Base-by-base conservation (phyloP, 2,888 invertebrate genomes). In the Erannis defoliaria region DNA sequence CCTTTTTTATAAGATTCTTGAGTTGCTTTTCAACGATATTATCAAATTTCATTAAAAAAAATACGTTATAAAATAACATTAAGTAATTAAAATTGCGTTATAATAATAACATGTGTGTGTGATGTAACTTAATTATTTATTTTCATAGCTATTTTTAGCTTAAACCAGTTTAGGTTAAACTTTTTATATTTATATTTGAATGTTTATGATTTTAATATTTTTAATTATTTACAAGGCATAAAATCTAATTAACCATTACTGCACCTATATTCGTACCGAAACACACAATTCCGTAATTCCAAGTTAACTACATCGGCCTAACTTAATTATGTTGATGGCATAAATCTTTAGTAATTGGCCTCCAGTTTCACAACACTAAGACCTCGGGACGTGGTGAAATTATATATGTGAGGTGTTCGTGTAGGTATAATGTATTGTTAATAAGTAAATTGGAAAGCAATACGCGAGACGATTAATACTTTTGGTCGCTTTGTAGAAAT, bases 261-360 rank as follows among this genome's bases (percentile, higher is more conserved):
- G 61, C 50, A 55, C 50, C 29, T 37, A 26, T 16, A 58, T 19
- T 40, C 51, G 26, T 51, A 73, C 68, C 64, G 59, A 74, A 37
- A 70, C 68, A 70, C 68, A 79, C 80, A 82, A 84, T 88, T 89
- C 84, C 82, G 87, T 87, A 82, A 86, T 88, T 88, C 90, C 88
- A 84, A 87, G 87, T 88, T 89, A 91, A 86, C 87, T 86, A 86
- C 83, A 88, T 89, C 86, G 85, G 90, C 88, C 92, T 90, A 92
- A 93, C 90, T 93, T 93, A 93, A 93, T 93, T 93, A 93, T 91
- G 90, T 90, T 90, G 87, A 82, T 82, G 84, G 86, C 88, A 93
- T 93, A 93, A 93, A 93, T 93, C 93, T 93, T 90, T 88, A 82
- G 91, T 93, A 93, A 93, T 93, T 93, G 93, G 93, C 88, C 89